Base-by-base conservation (phyloP, 1,140 invertebrate species). In the Papilio xuthus region DNA sequence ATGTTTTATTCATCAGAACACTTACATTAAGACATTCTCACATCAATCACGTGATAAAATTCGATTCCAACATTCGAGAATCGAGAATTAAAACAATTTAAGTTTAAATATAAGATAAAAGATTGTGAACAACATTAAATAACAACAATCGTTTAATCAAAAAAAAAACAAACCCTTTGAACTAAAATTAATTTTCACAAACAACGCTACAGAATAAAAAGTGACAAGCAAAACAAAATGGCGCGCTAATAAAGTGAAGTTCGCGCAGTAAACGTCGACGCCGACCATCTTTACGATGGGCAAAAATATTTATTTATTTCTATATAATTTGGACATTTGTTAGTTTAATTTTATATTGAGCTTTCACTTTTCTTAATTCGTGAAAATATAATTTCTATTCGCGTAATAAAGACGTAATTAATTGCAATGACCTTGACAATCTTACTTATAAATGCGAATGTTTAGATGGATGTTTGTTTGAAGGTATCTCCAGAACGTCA, bases 161-260 rank as follows among this genome's bases (percentile, higher is more conserved):
- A 56, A 79, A n/a, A 84, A 77, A 83, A 83, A 86, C 78, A 79
- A 42, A 53, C 60, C 63, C 77, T 82, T 83, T 77, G 83, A 81
- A 80, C 81, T 82, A 85, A 88, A 86, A 85, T 86, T 85, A 88
- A 85, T 86, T 83, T 88, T 82, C 79, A 78, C 75, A 23, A 53
- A 80, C 53, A 47, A 60, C 37, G 32, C 18, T 8, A 20, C 69
- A 76, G 75, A 28, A 41, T 74, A 71, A 78, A 37, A 60, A 79
- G 56, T 67, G 67, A 67, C 50, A 77, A 73, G 41, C 53, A 77
- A 44, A 83, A 79, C 80, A 79, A 80, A 72, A 77, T 44, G 70
- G 70, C 69, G n/a, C 37, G 75, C 71, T 81, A 85, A 83, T 86
- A 86, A 82, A 80, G 76, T 79, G 82, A 83, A 82, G 81, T 79